Evolutionary conservation across 2,888 invertebrate genomes (phyloP), one percentile per base, ranked within the genome.

Genomic region (Euspilapteryx auroguttella): DNA sequence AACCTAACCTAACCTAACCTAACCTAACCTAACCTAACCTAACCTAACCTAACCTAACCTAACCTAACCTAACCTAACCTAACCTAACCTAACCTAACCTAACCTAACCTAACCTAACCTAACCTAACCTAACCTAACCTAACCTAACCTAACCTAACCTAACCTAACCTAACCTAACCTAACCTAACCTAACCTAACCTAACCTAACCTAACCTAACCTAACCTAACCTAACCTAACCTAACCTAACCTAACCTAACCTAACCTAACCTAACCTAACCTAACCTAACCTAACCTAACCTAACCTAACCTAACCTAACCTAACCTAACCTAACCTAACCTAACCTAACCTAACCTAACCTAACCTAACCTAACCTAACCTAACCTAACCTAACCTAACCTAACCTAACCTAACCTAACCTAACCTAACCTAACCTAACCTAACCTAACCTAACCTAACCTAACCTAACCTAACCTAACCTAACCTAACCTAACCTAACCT

Each of bases 1-100:
- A 25, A 25, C 25, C 25, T 25, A 25, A 25, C 25, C 25, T 25
- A 25, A 25, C 25, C 25, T 25, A 25, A 25, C 25, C 25, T 25
- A 25, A 25, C 25, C 25, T 25, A 25, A 25, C 25, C 25, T 25
- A 25, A 25, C 25, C 25, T 25, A 25, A 25, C 25, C 25, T 25
- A 25, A 25, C 25, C 25, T 25, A 25, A 25, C 25, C 25, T 25
- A 25, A 25, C 25, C 25, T 25, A 25, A 25, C 25, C 25, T 25
- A 25, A 25, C 25, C 25, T 25, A 25, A 25, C 25, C 25, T 25
- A 25, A 25, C 25, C 25, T 25, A 25, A 25, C 25, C 25, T 25
- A 25, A 25, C 25, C 25, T 25, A 25, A 25, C 25, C 25, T 25
- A 25, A 25, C 25, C 25, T 25, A 25, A 25, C 25, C 25, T 25